Conservation (phyloP, 2,113 vertebrate genomes). For the Notiomystis cincta region DNA sequence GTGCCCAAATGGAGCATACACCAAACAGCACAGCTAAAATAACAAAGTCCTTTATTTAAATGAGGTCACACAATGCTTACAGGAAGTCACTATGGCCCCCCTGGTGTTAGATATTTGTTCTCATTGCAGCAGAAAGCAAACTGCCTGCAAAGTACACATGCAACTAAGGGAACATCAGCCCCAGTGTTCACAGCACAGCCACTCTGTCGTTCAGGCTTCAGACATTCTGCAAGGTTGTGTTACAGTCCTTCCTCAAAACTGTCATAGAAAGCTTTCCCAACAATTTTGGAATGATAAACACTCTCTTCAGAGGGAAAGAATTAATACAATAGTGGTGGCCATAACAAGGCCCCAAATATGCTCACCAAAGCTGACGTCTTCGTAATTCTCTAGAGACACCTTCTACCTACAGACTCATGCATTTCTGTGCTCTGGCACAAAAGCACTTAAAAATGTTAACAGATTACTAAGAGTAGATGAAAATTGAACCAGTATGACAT, state of each 20-base stretch:
- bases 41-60: neutral
- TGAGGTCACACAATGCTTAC: neutral
- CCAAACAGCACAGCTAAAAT: neutral
- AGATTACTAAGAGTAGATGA: neutral
- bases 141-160: neutral
- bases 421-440: neutral
- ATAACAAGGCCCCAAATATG: neutral
- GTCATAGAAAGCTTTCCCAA: neutral
- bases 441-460: neutral
- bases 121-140: neutral
- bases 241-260: neutral
- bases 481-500: neutral
- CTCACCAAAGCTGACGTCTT: neutral
- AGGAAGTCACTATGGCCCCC: neutral
- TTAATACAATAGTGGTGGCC: neutral
- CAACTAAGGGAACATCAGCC: neutral
- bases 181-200: neutral
- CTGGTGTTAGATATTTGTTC: neutral
- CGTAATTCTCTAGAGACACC: neutral
- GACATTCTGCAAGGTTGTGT: rapidly evolving
- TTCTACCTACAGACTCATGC: neutral
- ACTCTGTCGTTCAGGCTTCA: neutral
- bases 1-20: neutral
- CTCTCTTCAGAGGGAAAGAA: neutral
- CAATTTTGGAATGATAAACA: neutral